phyloP scores from a whole-genome alignment of 2,888 invertebrate species.

The Scrobipalpa costella region DNA sequence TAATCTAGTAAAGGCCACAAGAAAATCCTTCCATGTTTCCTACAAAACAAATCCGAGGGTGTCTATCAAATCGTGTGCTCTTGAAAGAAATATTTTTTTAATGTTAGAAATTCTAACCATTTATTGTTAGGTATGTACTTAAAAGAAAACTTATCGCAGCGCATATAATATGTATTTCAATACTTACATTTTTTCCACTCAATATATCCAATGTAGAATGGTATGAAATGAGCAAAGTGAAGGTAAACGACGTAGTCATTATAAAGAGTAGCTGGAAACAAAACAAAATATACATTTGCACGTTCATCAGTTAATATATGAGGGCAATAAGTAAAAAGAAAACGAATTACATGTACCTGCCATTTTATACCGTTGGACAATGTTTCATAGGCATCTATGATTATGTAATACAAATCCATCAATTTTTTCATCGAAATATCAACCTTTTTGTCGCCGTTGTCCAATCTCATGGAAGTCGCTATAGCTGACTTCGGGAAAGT shows the following conservation, averaged over 20 bases:
- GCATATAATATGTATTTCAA: too few species aligned
- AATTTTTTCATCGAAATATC: constrained; percentile 5
- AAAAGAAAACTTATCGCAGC: too few species aligned
- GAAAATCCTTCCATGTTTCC: neutral
- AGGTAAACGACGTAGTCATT: neutral
- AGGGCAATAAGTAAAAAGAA: too few species aligned
- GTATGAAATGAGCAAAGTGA: constrained; percentile 1
- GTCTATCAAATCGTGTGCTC: too few species aligned
- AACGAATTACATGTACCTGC: constrained; percentile 36
- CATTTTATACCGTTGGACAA: constrained; percentile 36
- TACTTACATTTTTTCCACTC: constrained; percentile 5
- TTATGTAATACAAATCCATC: constrained; percentile 33
- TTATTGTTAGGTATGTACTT: too few species aligned
- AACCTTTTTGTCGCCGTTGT: neutral
- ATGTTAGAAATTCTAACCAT: too few species aligned
- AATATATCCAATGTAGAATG: neutral
- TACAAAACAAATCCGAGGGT: neutral
- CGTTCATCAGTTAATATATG: too few species aligned
- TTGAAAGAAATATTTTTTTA: too few species aligned
- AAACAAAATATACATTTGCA: too few species aligned
- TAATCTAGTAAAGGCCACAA: constrained; percentile 19
- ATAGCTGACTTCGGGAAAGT: neutral
- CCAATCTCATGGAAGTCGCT: neutral
- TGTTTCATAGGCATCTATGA: constrained; percentile 33
- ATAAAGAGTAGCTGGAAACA: neutral